A percentile compares a stretch with the other conserved stretches of the same genome.
Conservation (phyloP, 2,797 vertebrate genomes). For the Scleropages formosus region DNA sequence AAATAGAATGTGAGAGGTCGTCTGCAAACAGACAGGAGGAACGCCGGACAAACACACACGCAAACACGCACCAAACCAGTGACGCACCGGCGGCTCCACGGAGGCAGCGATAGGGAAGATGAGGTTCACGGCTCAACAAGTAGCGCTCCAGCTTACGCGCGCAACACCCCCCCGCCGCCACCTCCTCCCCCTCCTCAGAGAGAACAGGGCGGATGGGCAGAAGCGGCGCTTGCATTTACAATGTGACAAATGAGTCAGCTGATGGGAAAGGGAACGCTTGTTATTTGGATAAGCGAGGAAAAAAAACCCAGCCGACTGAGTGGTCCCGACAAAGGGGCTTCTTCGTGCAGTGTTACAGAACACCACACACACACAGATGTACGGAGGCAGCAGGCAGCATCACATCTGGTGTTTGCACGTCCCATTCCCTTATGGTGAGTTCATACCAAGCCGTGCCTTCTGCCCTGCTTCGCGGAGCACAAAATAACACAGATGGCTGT, state of each 20-base stretch:
- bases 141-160: no score
- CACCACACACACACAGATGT: background rate
- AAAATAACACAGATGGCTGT: no score
- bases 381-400: background rate
- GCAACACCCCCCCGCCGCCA: no score
- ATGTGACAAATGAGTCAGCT: no score
- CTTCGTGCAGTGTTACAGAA: background rate
- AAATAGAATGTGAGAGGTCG: no score
- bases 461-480: no score
- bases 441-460: background rate
- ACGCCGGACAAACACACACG: no score
- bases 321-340: background rate
- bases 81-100: no score
- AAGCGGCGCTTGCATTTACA: background rate
- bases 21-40: no score
- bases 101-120: no score
- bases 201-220: background rate
- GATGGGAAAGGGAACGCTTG: background rate
- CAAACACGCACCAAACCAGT: no score
- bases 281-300: background rate
- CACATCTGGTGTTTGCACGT: background rate
- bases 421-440: background rate
- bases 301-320: background rate
- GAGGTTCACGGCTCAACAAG: no score
- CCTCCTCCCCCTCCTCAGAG: background rate